These are phyloP conservation scores for Brachystomella parvula DNA, from an alignment of 1,140 invertebrate genomes.

Conservation along the genomic window DNA sequence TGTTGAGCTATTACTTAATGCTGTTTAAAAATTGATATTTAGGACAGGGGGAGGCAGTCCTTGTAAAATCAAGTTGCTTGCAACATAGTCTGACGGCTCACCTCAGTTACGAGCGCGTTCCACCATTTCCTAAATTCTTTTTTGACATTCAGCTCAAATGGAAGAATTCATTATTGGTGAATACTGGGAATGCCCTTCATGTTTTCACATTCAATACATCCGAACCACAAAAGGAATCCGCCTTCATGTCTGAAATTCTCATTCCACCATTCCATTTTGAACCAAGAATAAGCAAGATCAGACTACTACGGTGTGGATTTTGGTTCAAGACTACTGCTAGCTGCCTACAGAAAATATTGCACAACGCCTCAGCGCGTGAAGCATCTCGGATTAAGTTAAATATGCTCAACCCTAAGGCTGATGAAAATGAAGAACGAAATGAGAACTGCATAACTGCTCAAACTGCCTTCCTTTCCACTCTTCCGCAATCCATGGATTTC, in stretches of 20 bases:
- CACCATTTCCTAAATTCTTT: slow-evolving; percentile 58
- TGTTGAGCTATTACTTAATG: background rate
- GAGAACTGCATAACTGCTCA: background rate
- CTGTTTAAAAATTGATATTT: slow-evolving; percentile 10
- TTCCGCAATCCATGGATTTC: slow-evolving; percentile 1
- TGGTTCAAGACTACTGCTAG: slow-evolving; percentile 19
- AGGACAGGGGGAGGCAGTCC: slow-evolving; percentile 44
- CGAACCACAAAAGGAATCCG: slow-evolving; percentile 9
- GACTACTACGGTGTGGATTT: slow-evolving; percentile 25
- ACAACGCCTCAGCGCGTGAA: background rate
- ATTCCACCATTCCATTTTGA: slow-evolving; percentile 4
- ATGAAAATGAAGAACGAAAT: background rate
- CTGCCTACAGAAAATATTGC: background rate
- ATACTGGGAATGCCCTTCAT: slow-evolving; percentile 63
- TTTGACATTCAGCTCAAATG: slow-evolving; percentile 54
- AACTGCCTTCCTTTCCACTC: background rate
- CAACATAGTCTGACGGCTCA: slow-evolving; percentile 61
- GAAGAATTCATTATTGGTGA: slow-evolving; percentile 57
- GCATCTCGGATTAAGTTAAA: background rate
- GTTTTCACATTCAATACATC: slow-evolving; percentile 44
- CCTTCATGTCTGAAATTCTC: slow-evolving; percentile 2
- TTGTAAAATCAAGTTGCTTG: slow-evolving; percentile 53
- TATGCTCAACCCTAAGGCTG: slow-evolving; percentile 3
- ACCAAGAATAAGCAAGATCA: background rate
- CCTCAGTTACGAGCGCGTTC: slow-evolving; percentile 58